phyloP scores from a whole-genome alignment of 2,113 vertebrate species.

The Acinonyx jubatus region DNA sequence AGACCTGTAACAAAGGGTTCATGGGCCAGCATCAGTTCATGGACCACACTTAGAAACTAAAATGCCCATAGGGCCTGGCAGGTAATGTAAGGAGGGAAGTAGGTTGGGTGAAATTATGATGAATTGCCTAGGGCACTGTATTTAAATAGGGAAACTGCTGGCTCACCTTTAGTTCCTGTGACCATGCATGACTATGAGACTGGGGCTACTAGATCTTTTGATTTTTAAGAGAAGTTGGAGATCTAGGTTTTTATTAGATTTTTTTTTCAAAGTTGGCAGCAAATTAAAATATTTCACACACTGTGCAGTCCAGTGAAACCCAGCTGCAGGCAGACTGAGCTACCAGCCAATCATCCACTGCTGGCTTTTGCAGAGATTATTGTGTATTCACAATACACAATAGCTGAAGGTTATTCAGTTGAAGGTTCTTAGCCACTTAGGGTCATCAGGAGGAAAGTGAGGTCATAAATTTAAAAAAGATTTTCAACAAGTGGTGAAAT shows the following conservation, averaged over 20 bases:
- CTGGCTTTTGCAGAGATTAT: neutral
- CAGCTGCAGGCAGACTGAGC: neutral
- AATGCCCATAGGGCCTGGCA: neutral
- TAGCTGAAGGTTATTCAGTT: neutral
- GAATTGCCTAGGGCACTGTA: neutral
- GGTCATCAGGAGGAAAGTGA: neutral
- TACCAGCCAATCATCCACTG: neutral
- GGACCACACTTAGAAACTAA: neutral
- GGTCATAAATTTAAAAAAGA: neutral
- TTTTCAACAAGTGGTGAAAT: conserved; percentile 26
- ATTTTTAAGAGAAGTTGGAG: neutral
- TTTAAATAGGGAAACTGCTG: neutral
- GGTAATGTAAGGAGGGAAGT: neutral
- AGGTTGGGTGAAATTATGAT: neutral
- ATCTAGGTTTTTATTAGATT: neutral
- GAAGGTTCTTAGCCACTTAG: neutral
- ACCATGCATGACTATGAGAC: neutral
- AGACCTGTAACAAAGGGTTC: neutral
- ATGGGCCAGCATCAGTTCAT: neutral
- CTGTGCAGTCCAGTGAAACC: neutral
- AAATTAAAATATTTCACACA: neutral
- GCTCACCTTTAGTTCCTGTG: neutral
- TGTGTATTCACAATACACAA: neutral
- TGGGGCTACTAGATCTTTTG: neutral
- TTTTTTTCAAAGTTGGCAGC: neutral